phyloP scores from a whole-genome alignment of 2,888 invertebrate genomes.

The Lacanobia wlatinum region DNA sequence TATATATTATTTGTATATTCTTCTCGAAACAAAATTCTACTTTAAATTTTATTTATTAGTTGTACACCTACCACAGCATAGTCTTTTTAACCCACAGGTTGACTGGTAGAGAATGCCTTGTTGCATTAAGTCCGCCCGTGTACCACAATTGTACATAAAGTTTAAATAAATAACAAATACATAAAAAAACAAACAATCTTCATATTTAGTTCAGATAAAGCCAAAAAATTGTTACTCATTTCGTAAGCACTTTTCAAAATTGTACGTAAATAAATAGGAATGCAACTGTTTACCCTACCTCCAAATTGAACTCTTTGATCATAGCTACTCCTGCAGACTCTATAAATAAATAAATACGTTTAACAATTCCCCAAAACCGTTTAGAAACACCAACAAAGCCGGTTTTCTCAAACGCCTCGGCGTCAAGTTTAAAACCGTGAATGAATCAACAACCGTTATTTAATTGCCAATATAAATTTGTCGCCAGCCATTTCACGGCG shows the following conservation, averaged over 20 bases:
- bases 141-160: no score
- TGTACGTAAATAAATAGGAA: no score
- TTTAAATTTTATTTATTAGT: no score
- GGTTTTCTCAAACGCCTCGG: constrained; percentile 13
- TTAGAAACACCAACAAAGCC: constrained; percentile 37
- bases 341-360: constrained; percentile 4
- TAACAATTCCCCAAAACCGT: constrained; percentile 11
- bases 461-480: constrained; percentile 64
- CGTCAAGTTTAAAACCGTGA: constrained; percentile 45
- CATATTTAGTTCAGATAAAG: not conserved
- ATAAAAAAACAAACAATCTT: no score
- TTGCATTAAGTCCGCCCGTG: no score
- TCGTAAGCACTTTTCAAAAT: not conserved
- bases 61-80: no score
- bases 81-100: no score
- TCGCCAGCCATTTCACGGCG: constrained; percentile 45
- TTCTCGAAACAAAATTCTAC: no score
- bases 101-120: no score
- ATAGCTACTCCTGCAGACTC: not conserved
- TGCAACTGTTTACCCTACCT: not conserved
- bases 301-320: constrained; percentile 1
- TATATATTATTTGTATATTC: no score
- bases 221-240: not conserved
- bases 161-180: no score
- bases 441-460: constrained; percentile 63